Base-by-base conservation (phyloP, 2,797 vertebrate genomes). In the Crocodylus rhombifer region DNA sequence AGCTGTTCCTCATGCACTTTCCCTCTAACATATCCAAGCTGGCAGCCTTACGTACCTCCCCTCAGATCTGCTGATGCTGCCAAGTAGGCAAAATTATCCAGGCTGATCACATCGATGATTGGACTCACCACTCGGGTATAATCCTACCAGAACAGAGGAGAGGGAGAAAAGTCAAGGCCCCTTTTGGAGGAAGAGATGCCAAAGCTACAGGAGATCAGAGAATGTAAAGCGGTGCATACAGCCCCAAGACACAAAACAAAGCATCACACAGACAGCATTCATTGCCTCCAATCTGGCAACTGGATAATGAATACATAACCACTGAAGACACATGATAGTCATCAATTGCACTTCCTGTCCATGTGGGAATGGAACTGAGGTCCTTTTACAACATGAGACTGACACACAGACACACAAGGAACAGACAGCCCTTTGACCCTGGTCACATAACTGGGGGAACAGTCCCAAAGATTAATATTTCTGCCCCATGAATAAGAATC, bases 31-130 rank as follows among this genome's bases (percentile, higher is more conserved):
- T 80, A 87, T 15, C 82, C 3, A 55, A 91, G 62, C 33, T 51
- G 58, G 80, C 91, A 62, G 77, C 84, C 77, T 84, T 78, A 97
- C 99, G 93, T 82, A 99, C 99, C 99, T 98, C 99, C 99, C 62
- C 99, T 98, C 89, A 99, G 97, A 96, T 99, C 99, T 25, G 99
- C 99, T 36, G 99, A 99, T 5, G 99, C 99, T 55, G 99, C 99
- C 97, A 99, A 97, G 97, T 99, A 99, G 92, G 99, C 99, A 74
- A 99, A 99, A 97, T 99, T 99, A 95, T 99, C 99, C 98, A 99
- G 97, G 96, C 99, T 99, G 98, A 99, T 99, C 97, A 99, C 99
- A 30, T 99, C 99, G 3, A 99, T 99, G 97, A 99, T 99, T 89
- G 99, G 99, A 97, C 99, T 99, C 96, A 99, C 99, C 75, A 99